Evolutionary conservation across 2,113 vertebrate species (phyloP).

Genomic region (Myanophis thanlyinensis): DNA sequence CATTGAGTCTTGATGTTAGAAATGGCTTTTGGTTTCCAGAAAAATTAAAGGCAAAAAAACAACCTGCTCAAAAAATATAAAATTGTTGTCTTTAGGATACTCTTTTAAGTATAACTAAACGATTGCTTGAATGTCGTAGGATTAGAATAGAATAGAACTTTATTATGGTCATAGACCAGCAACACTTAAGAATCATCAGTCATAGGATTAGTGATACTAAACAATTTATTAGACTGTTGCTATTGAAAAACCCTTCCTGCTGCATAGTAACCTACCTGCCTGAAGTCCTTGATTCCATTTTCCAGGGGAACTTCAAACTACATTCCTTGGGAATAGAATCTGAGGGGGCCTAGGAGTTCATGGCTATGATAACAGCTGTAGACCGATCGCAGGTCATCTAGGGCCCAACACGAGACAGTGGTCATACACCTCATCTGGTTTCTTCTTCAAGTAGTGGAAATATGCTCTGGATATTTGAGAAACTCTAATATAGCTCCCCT

Average conservation of each 20-base stretch:
- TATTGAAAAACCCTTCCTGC: background rate
- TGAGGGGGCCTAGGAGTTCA: background rate
- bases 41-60: background rate
- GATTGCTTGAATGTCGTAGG: background rate
- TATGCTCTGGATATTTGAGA: background rate
- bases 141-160: no score
- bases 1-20: background rate
- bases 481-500: background rate
- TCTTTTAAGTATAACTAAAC: background rate
- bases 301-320: background rate
- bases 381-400: background rate
- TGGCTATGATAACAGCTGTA: background rate
- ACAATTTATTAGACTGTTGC: background rate
- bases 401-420: background rate
- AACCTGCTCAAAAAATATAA: background rate
- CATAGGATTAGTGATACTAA: background rate
- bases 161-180: no score
- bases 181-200: no score
- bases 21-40: background rate
- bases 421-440: background rate
- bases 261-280: background rate
- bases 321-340: background rate
- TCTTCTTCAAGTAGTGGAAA: background rate
- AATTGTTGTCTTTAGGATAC: background rate
- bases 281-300: background rate